Base-by-base conservation (phyloP, 2,797 vertebrate species). In the Poecilia gillii region DNA sequence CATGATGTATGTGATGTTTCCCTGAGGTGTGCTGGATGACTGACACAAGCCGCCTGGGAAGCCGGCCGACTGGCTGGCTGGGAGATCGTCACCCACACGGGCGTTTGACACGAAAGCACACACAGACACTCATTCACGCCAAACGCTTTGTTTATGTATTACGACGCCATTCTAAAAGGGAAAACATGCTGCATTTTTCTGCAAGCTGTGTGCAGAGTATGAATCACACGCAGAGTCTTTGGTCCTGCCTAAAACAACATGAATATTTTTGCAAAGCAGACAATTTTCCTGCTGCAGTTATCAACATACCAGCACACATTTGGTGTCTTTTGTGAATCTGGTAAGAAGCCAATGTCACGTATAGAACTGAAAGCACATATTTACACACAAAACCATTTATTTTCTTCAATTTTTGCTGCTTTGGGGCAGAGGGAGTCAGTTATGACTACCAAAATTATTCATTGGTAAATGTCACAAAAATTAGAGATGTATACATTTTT, bases 1-100 rank as follows among this genome's bases (percentile, higher is more conserved):
- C 36, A 41, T 91, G 90, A 92, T 93, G 89, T 81, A 91, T 92
- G 85, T 75, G 90, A 89, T 66, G 91, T 82, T 83, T 88, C 78
- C 70, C 14, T 28, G 86, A 90, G 91, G 89, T 79, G 85, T 4
- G 76, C 72, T 33, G 72, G 84, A 89, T 94, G 92, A 95, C 88
- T 94, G 94, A 95, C 94, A 94, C 87, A 2, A 91, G 90, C 94
- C 94, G 89, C 94, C 94, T 85, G 92, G 93, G 91, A 94, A 84
- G 90, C 87, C 53, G 81, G 89, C 88, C 79, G 89, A 89, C 82
- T 83, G 49, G 84, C 85, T 85, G 90, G 88, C 89, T 90, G 90
- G 93, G 90, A 89, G 92, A 90, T 81, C 76, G 49, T 92, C 91
- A 88, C 91, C 93, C 92, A 92, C 91, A 46, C 2, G 75, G 80